These are phyloP conservation scores for Trichonephila inaurata DNA, from an alignment of 1,140 invertebrate species.

Conservation along the genomic window DNA sequence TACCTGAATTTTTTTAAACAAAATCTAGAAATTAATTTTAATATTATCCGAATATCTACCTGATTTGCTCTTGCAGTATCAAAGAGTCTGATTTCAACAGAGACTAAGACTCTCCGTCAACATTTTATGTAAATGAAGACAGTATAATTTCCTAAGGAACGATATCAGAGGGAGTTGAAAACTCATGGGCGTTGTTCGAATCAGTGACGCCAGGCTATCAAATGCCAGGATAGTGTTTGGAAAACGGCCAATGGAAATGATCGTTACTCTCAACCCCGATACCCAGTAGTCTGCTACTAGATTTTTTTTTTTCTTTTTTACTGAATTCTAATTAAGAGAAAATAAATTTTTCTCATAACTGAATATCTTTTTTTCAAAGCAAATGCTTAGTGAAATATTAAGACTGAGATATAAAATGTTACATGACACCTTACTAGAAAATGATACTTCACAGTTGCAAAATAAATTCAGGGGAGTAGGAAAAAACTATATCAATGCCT, in stretches of 20 bases:
- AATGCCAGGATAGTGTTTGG: constrained; percentile 55
- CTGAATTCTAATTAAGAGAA: neutral
- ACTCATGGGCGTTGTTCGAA: constrained; percentile 60
- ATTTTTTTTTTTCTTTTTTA: neutral
- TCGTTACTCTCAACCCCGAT: constrained; percentile 42
- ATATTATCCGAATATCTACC: too few species aligned
- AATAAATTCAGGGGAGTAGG: too few species aligned
- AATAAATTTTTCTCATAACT: neutral
- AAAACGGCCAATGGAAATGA: constrained; percentile 62
- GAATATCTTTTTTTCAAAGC: too few species aligned
- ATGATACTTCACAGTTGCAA: too few species aligned
- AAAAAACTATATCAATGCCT: too few species aligned
- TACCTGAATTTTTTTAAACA: too few species aligned
- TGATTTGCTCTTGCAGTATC: neutral
- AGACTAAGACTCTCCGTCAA: neutral
- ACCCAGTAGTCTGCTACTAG: constrained; percentile 7
- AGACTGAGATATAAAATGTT: too few species aligned
- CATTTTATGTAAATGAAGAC: neutral
- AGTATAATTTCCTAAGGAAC: neutral
- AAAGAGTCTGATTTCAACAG: neutral
- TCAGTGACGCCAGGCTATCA: constrained; percentile 36
- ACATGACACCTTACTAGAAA: too few species aligned
- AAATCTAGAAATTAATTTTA: too few species aligned
- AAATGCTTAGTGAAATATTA: too few species aligned
- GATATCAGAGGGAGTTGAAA: neutral